phyloP scores from a whole-genome alignment of 2,113 vertebrate species.

The Dissostichus mawsoni region DNA sequence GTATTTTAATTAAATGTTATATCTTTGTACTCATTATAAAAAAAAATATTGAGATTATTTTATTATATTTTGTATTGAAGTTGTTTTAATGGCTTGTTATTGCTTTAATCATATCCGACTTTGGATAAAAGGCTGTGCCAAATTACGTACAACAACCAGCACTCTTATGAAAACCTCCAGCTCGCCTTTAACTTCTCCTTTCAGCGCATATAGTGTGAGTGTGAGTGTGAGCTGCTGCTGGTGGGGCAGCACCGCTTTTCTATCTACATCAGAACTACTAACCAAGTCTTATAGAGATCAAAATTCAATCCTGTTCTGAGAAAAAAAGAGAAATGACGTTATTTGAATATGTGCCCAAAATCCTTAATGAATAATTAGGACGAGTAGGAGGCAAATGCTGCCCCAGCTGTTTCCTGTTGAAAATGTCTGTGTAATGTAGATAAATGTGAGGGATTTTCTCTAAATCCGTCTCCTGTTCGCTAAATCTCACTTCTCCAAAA shows the following conservation, averaged over 20 bases:
- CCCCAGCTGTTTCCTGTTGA: slow-evolving; percentile 99
- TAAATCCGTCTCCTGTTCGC: slow-evolving; percentile 99
- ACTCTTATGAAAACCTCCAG: slow-evolving; percentile 35
- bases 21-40: slow-evolving; percentile 7
- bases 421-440: slow-evolving; percentile 99
- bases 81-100: slow-evolving; percentile 36
- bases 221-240: slow-evolving; percentile 50
- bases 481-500: slow-evolving; percentile 99
- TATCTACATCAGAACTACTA: slow-evolving; percentile 69
- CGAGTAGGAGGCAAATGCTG: slow-evolving; percentile 98
- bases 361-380: slow-evolving; percentile 99
- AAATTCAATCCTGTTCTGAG: slow-evolving; percentile 82
- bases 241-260: slow-evolving; percentile 42
- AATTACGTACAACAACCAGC: slow-evolving; percentile 62
- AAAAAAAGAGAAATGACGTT: slow-evolving; percentile 94
- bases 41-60: slow-evolving; percentile 7
- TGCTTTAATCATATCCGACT: slow-evolving; percentile 32
- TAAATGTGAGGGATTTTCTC: slow-evolving; percentile 99
- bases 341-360: slow-evolving; percentile 99
- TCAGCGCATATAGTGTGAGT: slow-evolving; percentile 19
- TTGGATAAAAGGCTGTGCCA: slow-evolving; percentile 53
- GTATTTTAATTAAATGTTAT: background rate
- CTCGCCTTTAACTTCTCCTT: slow-evolving; percentile 56
- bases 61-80: background rate
- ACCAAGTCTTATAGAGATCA: slow-evolving; percentile 81